Evolutionary conservation across 2,888 invertebrate genomes (phyloP), one percentile per base, ranked within the genome.

Genomic region (Sturmia bella): DNA sequence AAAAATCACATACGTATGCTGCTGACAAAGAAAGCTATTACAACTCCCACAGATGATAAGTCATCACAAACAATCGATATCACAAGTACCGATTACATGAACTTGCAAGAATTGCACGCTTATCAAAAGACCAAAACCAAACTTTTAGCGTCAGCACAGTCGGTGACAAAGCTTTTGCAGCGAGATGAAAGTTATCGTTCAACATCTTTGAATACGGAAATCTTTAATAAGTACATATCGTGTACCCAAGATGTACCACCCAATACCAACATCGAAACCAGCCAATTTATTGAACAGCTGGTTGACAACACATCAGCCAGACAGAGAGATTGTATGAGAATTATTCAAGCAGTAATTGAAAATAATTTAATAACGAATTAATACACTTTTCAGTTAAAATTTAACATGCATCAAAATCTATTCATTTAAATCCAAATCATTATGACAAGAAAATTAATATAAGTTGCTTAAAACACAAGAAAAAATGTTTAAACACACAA

Each of bases 181-280:
- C 87, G 86, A 45, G 87, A 87, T 41, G 88, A 88, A 77, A 86
- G 84, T 76, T 89, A 87, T 77, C 84, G 88, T 84, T 87, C 89
- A 74, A 89, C 87, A 41, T 90, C 90, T 1, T 54, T 90, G 39
- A 90, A 91, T 77, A 86, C 88, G 70, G 88, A 89, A 68, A 89
- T 90, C 27, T 90, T 88, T 56, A 88, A 90, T 79, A 89, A 89
- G 75, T 90, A 91, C 86, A 89, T 89, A 84, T 88, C 88, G 57
- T 90, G 90, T 83, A 88, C 89, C 1, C 89, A 90, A 84, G 88
- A 90, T 72, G 87, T 89, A 82, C 89, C 90, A 82, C 89, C 90
- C 80, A 89, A 87, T 77, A 89, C 89, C 57, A 88, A 86, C 76
- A 87, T 88, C 57, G 87, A 89, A 70, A 87, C 88, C 48, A 89